These are phyloP conservation scores for Peribatodes rhomboidaria DNA, from an alignment of 2,888 invertebrate genomes.

Conservation along the genomic window DNA sequence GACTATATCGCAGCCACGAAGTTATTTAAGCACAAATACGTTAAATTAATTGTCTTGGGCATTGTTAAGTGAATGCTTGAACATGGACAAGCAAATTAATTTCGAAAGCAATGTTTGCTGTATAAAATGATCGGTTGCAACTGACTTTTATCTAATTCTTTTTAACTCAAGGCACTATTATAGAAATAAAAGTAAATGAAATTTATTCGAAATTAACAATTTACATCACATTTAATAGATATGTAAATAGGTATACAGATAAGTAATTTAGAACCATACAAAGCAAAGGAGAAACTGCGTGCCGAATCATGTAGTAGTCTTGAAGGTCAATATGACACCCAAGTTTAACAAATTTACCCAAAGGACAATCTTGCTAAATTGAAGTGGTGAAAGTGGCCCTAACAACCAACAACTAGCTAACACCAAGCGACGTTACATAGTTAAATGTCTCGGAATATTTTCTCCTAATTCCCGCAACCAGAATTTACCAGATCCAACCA, in stretches of 20 bases:
- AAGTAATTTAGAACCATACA: neutral
- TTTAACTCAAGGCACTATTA: no score
- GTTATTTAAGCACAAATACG: constrained; percentile 16
- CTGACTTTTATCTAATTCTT: neutral
- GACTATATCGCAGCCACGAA: constrained; percentile 8
- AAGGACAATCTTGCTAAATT: constrained; percentile 27
- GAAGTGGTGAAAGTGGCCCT: constrained; percentile 30
- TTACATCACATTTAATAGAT: no score
- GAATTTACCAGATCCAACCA: constrained; percentile 40
- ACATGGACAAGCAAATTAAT: constrained; percentile 2
- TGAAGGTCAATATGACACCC: constrained; percentile 19
- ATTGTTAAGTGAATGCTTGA: constrained; percentile 17
- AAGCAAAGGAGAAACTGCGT: neutral
- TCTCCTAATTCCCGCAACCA: constrained; percentile 48
- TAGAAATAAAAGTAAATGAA: no score
- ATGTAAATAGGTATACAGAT: neutral
- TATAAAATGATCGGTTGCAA: neutral
- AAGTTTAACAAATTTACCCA: constrained; percentile 28
- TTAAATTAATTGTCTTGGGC: constrained; percentile 17
- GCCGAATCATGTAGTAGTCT: neutral
- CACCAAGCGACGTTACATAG: constrained; percentile 25
- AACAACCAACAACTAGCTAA: constrained; percentile 19
- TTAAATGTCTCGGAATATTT: constrained; percentile 46
- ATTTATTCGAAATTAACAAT: no score
- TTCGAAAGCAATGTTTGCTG: neutral